Conservation (phyloP, 2,797 vertebrate genomes). For the Lagorchestes hirsutus region DNA sequence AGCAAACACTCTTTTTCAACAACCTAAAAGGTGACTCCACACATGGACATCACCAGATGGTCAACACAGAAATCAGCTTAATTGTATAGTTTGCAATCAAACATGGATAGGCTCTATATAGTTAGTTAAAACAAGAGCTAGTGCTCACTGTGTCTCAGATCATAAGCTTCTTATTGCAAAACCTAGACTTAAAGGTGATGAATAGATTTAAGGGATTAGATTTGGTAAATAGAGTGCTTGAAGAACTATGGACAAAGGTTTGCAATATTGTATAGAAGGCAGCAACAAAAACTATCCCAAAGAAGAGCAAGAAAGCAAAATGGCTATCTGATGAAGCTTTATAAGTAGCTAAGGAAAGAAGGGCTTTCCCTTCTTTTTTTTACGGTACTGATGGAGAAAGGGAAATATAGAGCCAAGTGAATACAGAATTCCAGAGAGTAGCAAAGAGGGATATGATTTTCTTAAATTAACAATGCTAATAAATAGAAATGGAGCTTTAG, state of each 20-base stretch:
- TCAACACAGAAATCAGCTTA: background rate
- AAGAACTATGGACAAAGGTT: background rate
- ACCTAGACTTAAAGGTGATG: background rate
- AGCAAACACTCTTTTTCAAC: background rate
- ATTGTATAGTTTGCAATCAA: background rate
- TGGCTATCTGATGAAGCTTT: background rate
- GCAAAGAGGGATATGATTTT: background rate
- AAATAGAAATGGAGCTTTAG: background rate
- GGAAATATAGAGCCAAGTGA: background rate
- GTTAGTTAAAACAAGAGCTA: background rate
- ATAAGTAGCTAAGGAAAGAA: background rate
- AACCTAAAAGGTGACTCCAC: background rate
- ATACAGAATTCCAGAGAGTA: background rate
- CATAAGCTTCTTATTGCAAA: background rate
- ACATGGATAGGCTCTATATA: background rate
- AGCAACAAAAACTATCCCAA: background rate
- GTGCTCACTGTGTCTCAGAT: background rate
- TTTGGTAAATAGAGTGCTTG: background rate
- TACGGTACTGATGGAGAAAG: background rate
- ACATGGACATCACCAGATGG: background rate
- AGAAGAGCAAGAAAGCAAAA: background rate
- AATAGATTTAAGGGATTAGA: background rate
- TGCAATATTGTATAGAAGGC: background rate
- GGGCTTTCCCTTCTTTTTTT: background rate
- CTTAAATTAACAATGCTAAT: background rate